phyloP scores from a whole-genome alignment of 1,140 invertebrate genomes.

The Araneus ventricosus region DNA sequence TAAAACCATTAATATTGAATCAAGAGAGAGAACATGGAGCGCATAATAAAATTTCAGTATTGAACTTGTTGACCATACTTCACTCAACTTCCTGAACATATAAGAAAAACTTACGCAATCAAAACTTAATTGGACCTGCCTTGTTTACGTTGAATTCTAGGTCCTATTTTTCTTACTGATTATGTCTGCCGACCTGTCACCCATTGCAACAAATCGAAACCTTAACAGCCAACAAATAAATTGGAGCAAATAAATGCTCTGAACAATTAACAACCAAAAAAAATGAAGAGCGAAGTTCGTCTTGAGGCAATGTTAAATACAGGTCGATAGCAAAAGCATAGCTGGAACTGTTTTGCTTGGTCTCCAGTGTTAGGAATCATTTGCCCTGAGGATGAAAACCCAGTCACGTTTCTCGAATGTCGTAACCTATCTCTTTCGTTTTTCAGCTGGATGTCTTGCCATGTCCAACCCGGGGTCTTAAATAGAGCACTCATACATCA shows the following conservation, averaged over 20 bases:
- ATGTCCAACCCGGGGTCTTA: neutral
- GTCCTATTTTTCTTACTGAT: neutral
- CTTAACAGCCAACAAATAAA: neutral
- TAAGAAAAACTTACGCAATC: neutral
- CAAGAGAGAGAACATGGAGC: neutral
- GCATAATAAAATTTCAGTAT: neutral
- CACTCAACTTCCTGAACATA: neutral
- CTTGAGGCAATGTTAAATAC: slow-evolving; percentile 11
- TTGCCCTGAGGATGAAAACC: neutral
- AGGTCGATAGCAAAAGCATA: slow-evolving; percentile 5
- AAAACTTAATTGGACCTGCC: neutral
- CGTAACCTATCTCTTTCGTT: neutral
- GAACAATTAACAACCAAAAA: neutral
- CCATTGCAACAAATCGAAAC: slow-evolving; percentile 10
- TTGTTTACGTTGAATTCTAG: neutral
- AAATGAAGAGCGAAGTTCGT: slow-evolving; percentile 6
- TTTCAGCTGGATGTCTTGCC: neutral
- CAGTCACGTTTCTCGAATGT: slow-evolving; percentile 3
- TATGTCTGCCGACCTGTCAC: slow-evolving; percentile 20
- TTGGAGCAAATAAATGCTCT: neutral
- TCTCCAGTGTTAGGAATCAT: slow-evolving; percentile 1
- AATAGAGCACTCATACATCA: slow-evolving; percentile 33
- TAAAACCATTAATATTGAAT: neutral
- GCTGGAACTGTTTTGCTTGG: neutral
- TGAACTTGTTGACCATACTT: neutral